Base-by-base conservation (phyloP, 2,113 vertebrate genomes). In the Alaudala cheleensis region DNA sequence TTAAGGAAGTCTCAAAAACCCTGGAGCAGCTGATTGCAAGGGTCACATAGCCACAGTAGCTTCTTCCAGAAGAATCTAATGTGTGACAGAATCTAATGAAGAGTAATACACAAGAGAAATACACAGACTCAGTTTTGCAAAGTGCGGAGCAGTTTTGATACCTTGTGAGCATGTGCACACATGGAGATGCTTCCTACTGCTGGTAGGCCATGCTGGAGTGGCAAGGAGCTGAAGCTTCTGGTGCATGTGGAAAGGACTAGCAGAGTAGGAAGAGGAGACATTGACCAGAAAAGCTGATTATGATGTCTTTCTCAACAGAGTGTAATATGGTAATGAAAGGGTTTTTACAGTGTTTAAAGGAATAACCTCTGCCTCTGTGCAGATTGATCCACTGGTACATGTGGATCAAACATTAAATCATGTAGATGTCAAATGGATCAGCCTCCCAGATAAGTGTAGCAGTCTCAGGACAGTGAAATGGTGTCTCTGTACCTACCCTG, bases 211-310 rank as follows among this genome's bases (percentile, higher is more conserved):
- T 65, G 40, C 23, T 66, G 51, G 5, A 33, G 10, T 44, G 65
- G 44, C 29, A 16, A 62, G 37, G 29, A 85, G 47, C 42, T 78
- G 25, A 84, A 89, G 51, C 26, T 67, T 81, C 42, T 24, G 13
- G 37, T 78, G 73, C 15, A 10, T 5, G 1, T 40, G 24, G 26
- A 50, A 71, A 78, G 40, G 51, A 53, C 53, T 62, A 45, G 5
- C 0, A 1, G 56, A 17, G 40, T 3, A 2, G 12, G 2, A 13
- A 26, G 18, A 54, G 22, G 15, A 20, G 17, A 10, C 10, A 6
- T 25, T 47, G 44, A 34, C 19, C 31, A 54, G 60, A 49, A 65
- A 33, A 42, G 16, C 45, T 77, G 86, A 11, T 56, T 28, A 44
- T 5, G 3, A 14, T n/a, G 7, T 47, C 66, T 76, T 89, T 90